phyloP scores from a whole-genome alignment of 2,888 invertebrate genomes.

The Atrina japonica region DNA sequence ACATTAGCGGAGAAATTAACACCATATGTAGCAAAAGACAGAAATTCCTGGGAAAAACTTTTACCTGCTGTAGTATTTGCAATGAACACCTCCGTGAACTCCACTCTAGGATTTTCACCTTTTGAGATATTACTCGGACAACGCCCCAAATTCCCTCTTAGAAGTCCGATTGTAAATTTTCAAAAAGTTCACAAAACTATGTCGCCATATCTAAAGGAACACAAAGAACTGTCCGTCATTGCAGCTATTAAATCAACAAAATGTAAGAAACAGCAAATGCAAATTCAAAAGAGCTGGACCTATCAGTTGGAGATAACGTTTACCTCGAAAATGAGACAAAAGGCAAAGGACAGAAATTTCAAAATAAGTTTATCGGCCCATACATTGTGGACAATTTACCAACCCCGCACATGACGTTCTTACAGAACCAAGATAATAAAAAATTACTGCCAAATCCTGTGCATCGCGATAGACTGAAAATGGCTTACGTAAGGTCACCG shows the following conservation, averaged over 20 bases:
- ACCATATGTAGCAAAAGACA: conserved; percentile 34
- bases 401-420: conserved; percentile 25
- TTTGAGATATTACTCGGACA: conserved; percentile 42
- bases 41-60: conserved; percentile 35
- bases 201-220: conserved; percentile 9
- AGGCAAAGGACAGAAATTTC: conserved; percentile 27
- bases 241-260: not conserved
- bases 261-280: conserved; percentile 27
- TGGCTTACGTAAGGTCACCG: conserved; percentile 28
- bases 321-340: conserved; percentile 17
- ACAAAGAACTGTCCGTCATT: conserved; percentile 11
- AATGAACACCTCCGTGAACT: conserved; percentile 39
- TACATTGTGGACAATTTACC: conserved; percentile 13
- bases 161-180: not conserved
- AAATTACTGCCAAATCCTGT: conserved; percentile 29
- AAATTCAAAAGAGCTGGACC: conserved; percentile 1
- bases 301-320: conserved; percentile 28
- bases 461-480: conserved; percentile 37
- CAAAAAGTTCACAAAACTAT: conserved; percentile 16
- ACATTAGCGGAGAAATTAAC: conserved; percentile 39
- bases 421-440: conserved; percentile 2
- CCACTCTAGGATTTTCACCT: conserved; percentile 40
- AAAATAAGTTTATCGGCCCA: conserved; percentile 22
- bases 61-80: conserved; percentile 33
- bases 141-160: conserved; percentile 46